These are phyloP conservation scores for Semaprochilodus insignis DNA, from an alignment of 2,797 vertebrate genomes.

Conservation along the genomic window DNA sequence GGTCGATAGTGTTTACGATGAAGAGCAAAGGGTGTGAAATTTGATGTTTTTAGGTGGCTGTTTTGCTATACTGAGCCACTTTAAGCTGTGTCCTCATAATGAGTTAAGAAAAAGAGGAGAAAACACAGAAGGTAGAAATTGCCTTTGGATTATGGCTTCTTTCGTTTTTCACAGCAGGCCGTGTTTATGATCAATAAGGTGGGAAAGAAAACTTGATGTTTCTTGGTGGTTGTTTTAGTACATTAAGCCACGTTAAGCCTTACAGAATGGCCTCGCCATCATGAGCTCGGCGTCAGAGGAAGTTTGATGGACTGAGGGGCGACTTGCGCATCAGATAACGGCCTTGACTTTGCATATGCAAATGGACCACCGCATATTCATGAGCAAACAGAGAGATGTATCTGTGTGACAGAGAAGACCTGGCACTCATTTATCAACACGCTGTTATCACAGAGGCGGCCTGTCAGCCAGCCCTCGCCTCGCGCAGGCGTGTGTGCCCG, in stretches of 20 bases:
- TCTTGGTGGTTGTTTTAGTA: neutral
- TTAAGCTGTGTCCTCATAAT: neutral
- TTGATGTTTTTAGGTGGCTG: neutral
- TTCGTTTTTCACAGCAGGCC: neutral
- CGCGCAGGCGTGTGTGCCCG: neutral
- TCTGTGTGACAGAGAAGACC: constrained; percentile 61
- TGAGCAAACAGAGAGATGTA: constrained; percentile 60
- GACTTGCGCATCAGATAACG: constrained; percentile 52
- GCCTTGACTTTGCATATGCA: constrained; percentile 54
- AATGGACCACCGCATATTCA: constrained; percentile 57
- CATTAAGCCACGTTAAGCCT: neutral
- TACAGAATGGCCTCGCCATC: neutral
- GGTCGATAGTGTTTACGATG: too few relatives aligned
- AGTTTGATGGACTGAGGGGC: constrained; percentile 42
- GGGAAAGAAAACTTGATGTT: neutral
- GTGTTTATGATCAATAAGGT: neutral
- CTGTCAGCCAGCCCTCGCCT: constrained; percentile 34
- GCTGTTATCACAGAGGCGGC: constrained; percentile 50
- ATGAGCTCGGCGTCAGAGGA: constrained; percentile 4
- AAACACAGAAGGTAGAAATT: neutral
- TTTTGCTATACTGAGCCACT: neutral
- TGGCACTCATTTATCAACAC: constrained; percentile 59
- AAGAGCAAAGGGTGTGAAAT: neutral
- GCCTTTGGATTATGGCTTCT: neutral
- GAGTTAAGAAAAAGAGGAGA: neutral